Conservation (phyloP, 30 jellyfish, hydroid and myxozoan genomes). For the Hydractinia echinata region DNA sequence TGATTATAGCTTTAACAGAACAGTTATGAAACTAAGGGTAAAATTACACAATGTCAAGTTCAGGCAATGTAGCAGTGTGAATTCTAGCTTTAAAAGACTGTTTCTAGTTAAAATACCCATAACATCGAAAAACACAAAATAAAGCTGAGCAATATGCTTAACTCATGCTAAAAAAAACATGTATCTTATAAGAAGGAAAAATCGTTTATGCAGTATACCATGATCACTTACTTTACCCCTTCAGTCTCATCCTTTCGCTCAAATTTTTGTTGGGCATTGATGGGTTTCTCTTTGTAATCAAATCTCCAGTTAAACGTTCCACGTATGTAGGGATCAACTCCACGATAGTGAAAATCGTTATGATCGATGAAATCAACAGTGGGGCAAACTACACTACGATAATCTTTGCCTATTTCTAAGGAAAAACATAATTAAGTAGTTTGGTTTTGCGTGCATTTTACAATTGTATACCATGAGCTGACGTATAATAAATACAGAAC, state of each 20-base stretch:
- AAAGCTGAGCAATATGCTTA: too few relatives aligned
- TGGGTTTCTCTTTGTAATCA: conserved; percentile 91
- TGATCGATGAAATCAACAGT: conserved; percentile 96
- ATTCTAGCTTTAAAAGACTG: too few relatives aligned
- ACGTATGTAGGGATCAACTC: conserved; percentile 83
- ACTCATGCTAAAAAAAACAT: too few relatives aligned
- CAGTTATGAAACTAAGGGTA: too few relatives aligned
- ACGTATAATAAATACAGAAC: neutral
- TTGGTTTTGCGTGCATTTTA: too few relatives aligned
- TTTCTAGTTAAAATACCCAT: too few relatives aligned
- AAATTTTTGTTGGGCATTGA: conserved; percentile 61
- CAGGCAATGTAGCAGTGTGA: too few relatives aligned
- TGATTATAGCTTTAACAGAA: too few relatives aligned
- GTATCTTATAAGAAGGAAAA: too few relatives aligned
- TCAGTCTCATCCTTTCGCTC: conserved; percentile 69
- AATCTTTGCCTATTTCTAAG: conserved; percentile 49
- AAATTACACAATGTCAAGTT: too few relatives aligned
- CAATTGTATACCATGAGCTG: neutral
- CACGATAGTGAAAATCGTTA: conserved; percentile 73
- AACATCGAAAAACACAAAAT: too few relatives aligned
- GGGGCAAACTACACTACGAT: conserved; percentile 87
- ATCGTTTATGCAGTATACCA: neutral
- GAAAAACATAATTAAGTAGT: neutral
- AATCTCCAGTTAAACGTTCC: conserved; percentile 99
- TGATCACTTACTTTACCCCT: conserved; percentile 69